Conservation (phyloP, 2,797 vertebrate species). For the Margarornis squamiger region DNA sequence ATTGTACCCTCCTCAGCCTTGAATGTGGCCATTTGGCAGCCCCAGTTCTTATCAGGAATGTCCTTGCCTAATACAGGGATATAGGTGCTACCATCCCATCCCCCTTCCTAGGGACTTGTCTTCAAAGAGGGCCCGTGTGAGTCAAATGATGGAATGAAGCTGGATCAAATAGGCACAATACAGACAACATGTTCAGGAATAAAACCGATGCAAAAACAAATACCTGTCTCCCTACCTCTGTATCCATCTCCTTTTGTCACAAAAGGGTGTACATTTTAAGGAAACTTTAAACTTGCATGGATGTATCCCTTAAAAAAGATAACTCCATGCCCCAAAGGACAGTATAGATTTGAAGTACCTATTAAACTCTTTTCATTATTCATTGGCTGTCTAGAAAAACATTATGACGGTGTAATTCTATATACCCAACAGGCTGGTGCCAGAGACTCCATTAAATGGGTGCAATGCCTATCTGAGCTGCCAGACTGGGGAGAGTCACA, state of each 20-base stretch:
- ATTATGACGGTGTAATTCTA: slow-evolving; percentile 50
- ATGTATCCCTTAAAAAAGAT: not conserved
- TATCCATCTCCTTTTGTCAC: not conserved
- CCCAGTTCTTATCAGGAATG: not conserved
- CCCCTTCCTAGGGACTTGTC: not conserved
- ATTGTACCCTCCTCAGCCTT: not conserved
- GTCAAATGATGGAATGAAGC: not conserved
- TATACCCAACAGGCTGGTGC: slow-evolving; percentile 23
- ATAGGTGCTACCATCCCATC: not conserved
- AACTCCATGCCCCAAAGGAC: not conserved
- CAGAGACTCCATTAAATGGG: slow-evolving; percentile 49
- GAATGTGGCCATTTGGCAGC: not conserved
- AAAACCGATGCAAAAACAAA: not conserved
- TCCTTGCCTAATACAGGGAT: not conserved
- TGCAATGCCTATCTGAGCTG: slow-evolving; percentile 29
- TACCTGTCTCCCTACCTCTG: not conserved
- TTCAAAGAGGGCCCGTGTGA: not conserved
- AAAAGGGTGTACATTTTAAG: not conserved
- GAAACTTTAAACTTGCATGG: not conserved
- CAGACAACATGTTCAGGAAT: not conserved
- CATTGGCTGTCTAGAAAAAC: slow-evolving; percentile 49
- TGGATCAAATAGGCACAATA: not conserved
- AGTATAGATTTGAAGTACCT: not conserved
- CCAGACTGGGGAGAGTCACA: not conserved
- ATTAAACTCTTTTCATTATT: slow-evolving; percentile 62